A percentile compares a stretch with the other conserved stretches of the same genome.
phyloP scores from a whole-genome alignment of 1,140 invertebrate genomes.

The Scaptomyza hsui region DNA sequence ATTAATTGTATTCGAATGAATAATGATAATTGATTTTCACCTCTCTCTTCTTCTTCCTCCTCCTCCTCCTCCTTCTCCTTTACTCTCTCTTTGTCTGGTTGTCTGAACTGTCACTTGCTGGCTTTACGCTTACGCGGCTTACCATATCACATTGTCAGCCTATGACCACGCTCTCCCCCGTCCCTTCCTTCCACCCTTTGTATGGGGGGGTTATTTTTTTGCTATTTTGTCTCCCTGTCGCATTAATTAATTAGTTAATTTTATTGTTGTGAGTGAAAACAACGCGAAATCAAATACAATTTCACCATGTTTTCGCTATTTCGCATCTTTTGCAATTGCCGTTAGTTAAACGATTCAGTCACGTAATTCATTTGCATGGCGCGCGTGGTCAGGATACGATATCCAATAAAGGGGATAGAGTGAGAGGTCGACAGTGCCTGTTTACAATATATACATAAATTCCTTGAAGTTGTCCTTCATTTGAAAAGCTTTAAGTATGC shows the following conservation, averaged over 20 bases:
- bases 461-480: not conserved
- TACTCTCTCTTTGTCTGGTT: not conserved
- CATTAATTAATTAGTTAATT: constrained; percentile 57
- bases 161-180: not conserved
- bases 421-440: not conserved
- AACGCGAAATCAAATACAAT: constrained; percentile 28
- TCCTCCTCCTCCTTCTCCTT: not conserved
- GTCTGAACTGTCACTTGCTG: constrained; percentile 8
- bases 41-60: not conserved
- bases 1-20: constrained; percentile 72
- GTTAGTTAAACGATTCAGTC: constrained; percentile 49
- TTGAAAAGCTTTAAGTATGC: not conserved
- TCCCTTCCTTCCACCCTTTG: not conserved
- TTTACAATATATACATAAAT: not conserved
- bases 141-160: not conserved
- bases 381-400: constrained; percentile 46
- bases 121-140: constrained; percentile 4
- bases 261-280: constrained; percentile 38
- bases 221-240: not conserved
- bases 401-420: constrained; percentile 3
- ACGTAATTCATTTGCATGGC: constrained; percentile 56
- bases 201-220: too few relatives aligned
- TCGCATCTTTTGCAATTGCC: constrained; percentile 34
- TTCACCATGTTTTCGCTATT: constrained; percentile 2
- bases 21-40: constrained; percentile 70